Conservation (phyloP, 2,113 vertebrate genomes). For the Rousettus leschenaultii region DNA sequence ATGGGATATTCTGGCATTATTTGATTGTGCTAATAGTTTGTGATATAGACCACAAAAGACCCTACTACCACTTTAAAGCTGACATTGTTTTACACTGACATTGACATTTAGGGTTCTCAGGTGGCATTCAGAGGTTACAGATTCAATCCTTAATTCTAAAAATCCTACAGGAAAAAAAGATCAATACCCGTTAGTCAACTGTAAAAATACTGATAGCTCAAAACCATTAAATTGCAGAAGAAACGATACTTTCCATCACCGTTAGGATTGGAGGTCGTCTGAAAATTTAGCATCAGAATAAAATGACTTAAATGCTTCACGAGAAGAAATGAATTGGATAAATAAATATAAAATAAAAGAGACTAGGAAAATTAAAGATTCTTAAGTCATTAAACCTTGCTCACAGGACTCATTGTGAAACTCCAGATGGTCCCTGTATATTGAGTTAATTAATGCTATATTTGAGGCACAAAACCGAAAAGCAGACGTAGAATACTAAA, state of each 20-base stretch:
- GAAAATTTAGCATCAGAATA: constrained; percentile 39
- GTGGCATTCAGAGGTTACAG: not conserved
- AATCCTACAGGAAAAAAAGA: not conserved
- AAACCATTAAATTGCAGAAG: constrained; percentile 51
- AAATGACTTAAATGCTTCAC: constrained; percentile 37
- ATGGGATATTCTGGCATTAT: not conserved
- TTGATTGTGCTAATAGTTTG: not conserved
- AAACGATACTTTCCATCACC: not conserved
- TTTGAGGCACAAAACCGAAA: not conserved
- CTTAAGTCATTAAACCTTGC: not conserved
- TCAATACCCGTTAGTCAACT: not conserved
- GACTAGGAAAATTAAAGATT: constrained; percentile 28
- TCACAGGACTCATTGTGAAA: not conserved
- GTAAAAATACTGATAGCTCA: constrained; percentile 20
- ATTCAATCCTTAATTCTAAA: constrained; percentile 27
- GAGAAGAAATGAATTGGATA: not conserved
- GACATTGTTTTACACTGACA: not conserved
- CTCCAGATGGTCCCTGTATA: not conserved
- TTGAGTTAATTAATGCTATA: not conserved
- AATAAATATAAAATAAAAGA: constrained; percentile 30
- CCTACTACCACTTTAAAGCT: not conserved
- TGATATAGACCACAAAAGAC: not conserved
- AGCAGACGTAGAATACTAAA: not conserved
- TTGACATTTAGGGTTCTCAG: not conserved
- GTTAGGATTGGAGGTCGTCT: constrained; percentile 38